Evolutionary conservation across 2,888 invertebrate species (phyloP), one percentile per base, ranked within the genome.

Genomic region (Chymomyza fuscimana): DNA sequence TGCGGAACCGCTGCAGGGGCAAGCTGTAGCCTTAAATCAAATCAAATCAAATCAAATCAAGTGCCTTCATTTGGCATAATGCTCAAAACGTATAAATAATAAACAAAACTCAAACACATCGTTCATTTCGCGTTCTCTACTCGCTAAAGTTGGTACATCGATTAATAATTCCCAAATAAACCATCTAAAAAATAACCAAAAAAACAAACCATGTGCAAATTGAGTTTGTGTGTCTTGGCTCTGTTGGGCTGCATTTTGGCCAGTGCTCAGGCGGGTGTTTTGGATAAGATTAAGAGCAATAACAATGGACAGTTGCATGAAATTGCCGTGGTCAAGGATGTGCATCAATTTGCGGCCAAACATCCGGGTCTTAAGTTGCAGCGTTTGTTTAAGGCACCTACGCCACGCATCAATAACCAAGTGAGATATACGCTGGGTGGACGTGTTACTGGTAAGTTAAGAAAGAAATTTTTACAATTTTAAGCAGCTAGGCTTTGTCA

Each of bases 401-500:
- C 74, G 36, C 65, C 46, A 1, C 81, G 80, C 2, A 19, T 22
- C 0, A 78, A 74, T 3, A 65, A 56, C 0, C 77, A 78, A 3
- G 87, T 91, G 6, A 87, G 88, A 12, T 91, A 91, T 63, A 86
- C 81, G 7, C 63, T 91, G 29, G 91, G 91, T n/a, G 77, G 74
- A 56, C 89, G 90, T 59, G 54, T 89, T 19, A 10, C 76, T 51
- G 85, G 91, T 91, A 68, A 86, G 89, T 76, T 52, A 29, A 19
- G 29, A 1, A 25, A 36, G 46, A 62, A 40, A 32, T 19, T 19
- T 19, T 2, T 19, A 19, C 19, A 19, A 19, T 19, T 19, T 19
- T 19, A 19, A 19, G 19, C 19, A 19, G 19, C 2, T 19, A 19
- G 19, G 19, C 1, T 19, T 19, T 19, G 19, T 19, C 19, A 19